These are phyloP conservation scores for Neoascia interrupta DNA, from an alignment of 2,888 invertebrate species.

Conservation along the genomic window DNA sequence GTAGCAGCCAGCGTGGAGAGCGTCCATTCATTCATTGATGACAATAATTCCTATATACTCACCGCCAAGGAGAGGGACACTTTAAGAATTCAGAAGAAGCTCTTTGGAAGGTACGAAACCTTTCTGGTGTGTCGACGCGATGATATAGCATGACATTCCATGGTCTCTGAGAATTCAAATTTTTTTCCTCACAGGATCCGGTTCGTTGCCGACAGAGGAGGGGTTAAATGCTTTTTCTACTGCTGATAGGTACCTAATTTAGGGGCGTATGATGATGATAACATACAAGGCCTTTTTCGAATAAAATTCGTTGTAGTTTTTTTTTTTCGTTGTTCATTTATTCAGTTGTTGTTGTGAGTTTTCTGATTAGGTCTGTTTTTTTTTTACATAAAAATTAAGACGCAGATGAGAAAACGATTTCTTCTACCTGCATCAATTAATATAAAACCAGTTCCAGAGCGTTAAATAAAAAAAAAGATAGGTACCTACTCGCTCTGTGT, in stretches of 20 bases:
- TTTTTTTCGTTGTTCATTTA: conserved; percentile 16
- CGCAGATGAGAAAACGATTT: neutral
- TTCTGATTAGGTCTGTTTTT: conserved; percentile 30
- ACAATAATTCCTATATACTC: conserved; percentile 66
- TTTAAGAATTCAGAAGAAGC: conserved; percentile 62
- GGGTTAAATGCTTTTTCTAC: conserved; percentile 13
- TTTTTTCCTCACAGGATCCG: conserved; percentile 60
- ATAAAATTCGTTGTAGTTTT: conserved; percentile 3
- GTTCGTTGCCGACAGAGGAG: conserved; percentile 49
- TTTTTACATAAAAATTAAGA: conserved; percentile 11
- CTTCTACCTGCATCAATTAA: conserved; percentile 18
- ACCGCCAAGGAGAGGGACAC: conserved; percentile 35
- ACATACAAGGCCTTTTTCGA: conserved; percentile 1
- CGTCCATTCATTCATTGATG: conserved; percentile 65
- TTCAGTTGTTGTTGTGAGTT: conserved; percentile 35
- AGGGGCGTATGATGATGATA: conserved; percentile 39
- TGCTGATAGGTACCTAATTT: neutral
- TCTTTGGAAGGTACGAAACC: too few relatives aligned
- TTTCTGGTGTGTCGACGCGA: too few relatives aligned
- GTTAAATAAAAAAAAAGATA: conserved; percentile 4
- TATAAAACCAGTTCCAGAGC: conserved; percentile 10
- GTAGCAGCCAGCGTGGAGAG: conserved; percentile 24
- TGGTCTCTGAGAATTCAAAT: conserved; percentile 45
- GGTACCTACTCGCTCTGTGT: neutral
- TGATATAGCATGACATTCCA: too few relatives aligned